A percentile compares a stretch with the other conserved stretches of the same genome.
Evolutionary conservation across 2,797 vertebrate species (phyloP).

Genomic region (Lycodopsis pacificus): DNA sequence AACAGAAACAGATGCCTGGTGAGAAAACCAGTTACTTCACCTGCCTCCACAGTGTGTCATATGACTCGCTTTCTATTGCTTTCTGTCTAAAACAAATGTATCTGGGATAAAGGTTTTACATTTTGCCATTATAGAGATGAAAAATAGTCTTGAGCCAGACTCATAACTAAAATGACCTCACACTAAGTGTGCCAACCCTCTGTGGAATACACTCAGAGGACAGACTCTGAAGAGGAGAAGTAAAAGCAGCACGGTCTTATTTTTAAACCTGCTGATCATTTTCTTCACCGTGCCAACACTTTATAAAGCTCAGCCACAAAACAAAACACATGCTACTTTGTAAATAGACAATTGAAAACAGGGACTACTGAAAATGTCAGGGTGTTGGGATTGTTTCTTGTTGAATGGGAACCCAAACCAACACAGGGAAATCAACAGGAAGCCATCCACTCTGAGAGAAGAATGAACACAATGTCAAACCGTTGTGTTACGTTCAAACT

Average conservation of each 20-base stretch:
- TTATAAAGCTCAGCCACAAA: constrained; percentile 11
- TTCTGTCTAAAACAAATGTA: neutral
- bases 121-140: neutral
- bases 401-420: constrained; percentile 50
- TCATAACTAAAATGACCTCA: constrained; percentile 2
- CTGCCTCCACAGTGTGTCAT: neutral
- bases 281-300: constrained; percentile 13
- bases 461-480: constrained; percentile 64
- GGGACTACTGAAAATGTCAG: constrained; percentile 62
- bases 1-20: neutral
- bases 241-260: constrained; percentile 28
- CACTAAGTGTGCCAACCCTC: neutral
- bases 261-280: constrained; percentile 50
- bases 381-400: constrained; percentile 55
- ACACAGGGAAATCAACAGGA: constrained; percentile 69
- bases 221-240: constrained; percentile 15
- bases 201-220: neutral
- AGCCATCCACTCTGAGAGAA: constrained; percentile 51
- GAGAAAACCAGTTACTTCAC: neutral
- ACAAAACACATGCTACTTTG: constrained; percentile 42
- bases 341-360: constrained; percentile 13
- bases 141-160: neutral
- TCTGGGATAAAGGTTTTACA: neutral
- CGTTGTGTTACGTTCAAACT: constrained; percentile 34
- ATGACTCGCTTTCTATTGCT: neutral